Evolutionary conservation across 2,113 vertebrate genomes (phyloP).

Genomic region (Larimichthys polyactis): DNA sequence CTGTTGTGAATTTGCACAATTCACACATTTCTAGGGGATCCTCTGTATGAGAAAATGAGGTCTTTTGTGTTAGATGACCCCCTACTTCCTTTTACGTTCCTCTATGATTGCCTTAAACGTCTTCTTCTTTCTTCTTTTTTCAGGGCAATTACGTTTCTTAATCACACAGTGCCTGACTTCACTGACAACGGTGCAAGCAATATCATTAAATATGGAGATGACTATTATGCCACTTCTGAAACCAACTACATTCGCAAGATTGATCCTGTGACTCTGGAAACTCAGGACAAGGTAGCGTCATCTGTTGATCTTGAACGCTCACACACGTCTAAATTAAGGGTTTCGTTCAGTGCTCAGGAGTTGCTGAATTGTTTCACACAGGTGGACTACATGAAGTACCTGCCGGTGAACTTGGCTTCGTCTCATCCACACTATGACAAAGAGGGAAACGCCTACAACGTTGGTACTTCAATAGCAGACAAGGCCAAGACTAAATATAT

Average conservation of each 20-base stretch:
- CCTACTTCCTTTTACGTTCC: background rate
- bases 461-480: constrained; percentile 93
- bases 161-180: constrained; percentile 95
- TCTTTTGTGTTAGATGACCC: background rate
- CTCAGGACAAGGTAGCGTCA: constrained; percentile 90
- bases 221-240: constrained; percentile 92
- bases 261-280: constrained; percentile 90
- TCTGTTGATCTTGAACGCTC: background rate
- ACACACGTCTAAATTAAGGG: background rate
- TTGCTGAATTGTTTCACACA: constrained; percentile 57
- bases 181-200: constrained; percentile 96
- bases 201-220: constrained; percentile 92
- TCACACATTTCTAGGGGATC: background rate
- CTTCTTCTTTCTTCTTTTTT: constrained; percentile 11
- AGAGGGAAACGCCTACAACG: constrained; percentile 91
- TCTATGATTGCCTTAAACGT: background rate
- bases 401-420: constrained; percentile 87
- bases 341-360: background rate
- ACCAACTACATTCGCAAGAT: constrained; percentile 96
- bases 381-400: constrained; percentile 92
- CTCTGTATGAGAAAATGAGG: background rate
- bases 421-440: constrained; percentile 95
- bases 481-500: constrained; percentile 94
- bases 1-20: background rate
- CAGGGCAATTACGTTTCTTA: constrained; percentile 92